Evolutionary conservation across 2,113 vertebrate species (phyloP), one percentile per base, ranked within the genome.

Genomic region (Callionymus lyra): DNA sequence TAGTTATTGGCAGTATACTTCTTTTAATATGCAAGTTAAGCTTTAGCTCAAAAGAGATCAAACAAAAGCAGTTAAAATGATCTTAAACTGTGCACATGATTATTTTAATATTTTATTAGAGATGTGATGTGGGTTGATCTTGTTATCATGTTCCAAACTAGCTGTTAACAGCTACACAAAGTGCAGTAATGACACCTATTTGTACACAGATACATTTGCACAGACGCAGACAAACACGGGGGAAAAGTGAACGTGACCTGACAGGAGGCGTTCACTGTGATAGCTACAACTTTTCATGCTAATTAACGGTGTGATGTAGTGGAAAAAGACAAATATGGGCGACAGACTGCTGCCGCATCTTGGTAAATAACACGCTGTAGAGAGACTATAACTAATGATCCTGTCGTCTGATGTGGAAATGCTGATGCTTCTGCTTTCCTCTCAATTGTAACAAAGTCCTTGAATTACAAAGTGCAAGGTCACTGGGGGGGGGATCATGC

Each of bases 291-390:
- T 69, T 67, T 58, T 69, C 64, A 65, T 59, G 41, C 54, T 67
- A 69, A 79, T 72, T 60, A 67, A 59, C 44, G 58, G 57, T 69
- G 54, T 69, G 47, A 65, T 64, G 55, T 54, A 49, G 57, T 58
- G 54, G 50, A 52, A 48, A n/a, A 34, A 71, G 57, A 74, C 51
- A 67, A 69, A 69, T 59, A 65, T 18, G 42, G 46, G 37, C 38
- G 34, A 12, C 60, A 35, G 31, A 16, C 44, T 50, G 53, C 36
- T 27, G 38, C 13, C 40, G 37, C 14, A 18, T 50, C 39, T 14
- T 33, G n/a, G 11, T 45, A 41, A 59, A 54, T 56, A 36, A 44
- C 21, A 44, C 34, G 34, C 32, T 21, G 48, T 39, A 15, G 33
- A 56, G 38, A 59, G 52, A 41, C 50, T 32, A 43, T 47, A 38